Evolutionary conservation across 2,888 invertebrate genomes (phyloP).

Genomic region (Mellilla xanthometata): DNA sequence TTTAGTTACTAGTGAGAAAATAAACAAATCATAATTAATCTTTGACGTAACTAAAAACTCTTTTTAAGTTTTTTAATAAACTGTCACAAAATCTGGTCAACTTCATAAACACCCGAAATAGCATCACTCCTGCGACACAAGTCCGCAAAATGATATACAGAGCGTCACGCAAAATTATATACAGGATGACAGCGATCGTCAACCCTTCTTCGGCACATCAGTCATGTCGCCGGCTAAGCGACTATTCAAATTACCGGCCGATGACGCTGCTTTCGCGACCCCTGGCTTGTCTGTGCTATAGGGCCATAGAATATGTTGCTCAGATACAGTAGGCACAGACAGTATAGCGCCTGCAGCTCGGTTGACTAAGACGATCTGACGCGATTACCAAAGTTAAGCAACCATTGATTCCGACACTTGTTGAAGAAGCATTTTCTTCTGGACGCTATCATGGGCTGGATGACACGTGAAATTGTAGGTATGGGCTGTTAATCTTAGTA

Average conservation of each 20-base stretch:
- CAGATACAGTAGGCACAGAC: too few relatives aligned
- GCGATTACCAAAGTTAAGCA: too few relatives aligned
- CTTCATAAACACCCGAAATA: not conserved
- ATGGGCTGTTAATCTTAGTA: too few relatives aligned
- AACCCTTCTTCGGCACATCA: constrained; percentile 78
- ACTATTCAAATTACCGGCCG: constrained; percentile 80
- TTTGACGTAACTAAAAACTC: too few relatives aligned
- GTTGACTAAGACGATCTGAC: too few relatives aligned
- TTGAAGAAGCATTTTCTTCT: too few relatives aligned
- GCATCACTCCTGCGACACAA: constrained; percentile 10
- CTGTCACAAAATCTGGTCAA: not conserved
- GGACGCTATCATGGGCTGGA: too few relatives aligned
- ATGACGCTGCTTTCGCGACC: constrained; percentile 80
- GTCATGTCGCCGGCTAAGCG: constrained; percentile 77
- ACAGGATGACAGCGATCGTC: constrained; percentile 70
- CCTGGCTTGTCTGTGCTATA: constrained; percentile 66
- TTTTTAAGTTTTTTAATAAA: not conserved
- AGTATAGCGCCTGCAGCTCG: too few relatives aligned
- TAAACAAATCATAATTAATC: too few relatives aligned
- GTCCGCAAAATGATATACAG: constrained; percentile 21
- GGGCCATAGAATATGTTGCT: constrained; percentile 39
- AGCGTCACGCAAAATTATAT: constrained; percentile 68
- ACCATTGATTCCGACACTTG: too few relatives aligned
- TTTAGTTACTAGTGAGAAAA: too few relatives aligned
- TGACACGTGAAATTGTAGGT: too few relatives aligned